Evolutionary conservation across 2,888 invertebrate genomes (phyloP), one percentile per base, ranked within the genome.

Genomic region (Tanypteryx hageni): DNA sequence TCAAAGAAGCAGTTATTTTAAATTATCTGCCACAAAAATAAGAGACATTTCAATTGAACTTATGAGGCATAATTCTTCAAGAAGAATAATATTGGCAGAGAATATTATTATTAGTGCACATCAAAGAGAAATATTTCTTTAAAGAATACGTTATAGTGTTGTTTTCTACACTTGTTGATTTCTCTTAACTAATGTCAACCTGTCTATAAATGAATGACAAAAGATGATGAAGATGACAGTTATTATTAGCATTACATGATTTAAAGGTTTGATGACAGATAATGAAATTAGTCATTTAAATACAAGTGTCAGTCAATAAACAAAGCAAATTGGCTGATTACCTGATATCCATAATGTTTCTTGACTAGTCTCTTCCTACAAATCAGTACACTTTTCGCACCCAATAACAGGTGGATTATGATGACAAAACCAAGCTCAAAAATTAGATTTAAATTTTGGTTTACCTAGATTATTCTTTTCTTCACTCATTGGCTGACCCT

Each of bases 321-420:
- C 81, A 27, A 44, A 31, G 76, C 18, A 92, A 82, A 92, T 44
- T 89, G 64, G 64, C 89, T 64, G 31, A 68, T 89, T 89, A 89
- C 89, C 89, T 89, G 64, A 68, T 44, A 44, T 68, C 89, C 64
- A 68, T 76, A 76, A 27, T 89, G 89, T 68, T 86, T 68, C 89
- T 89, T 89, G 64, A 44, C 22, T 10, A 64, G 89, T 89, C 44
- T 89, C 64, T 89, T 89, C 64, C 64, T 56, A 89, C 56, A 27
- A 13, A 89, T 89, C 44, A 64, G 64, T 68, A 44, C 56, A 64
- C n/a, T n/a, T 44, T 64, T 64, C 89, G 31, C 68, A 59, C 31
- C 27, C n/a, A 64, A 61, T 89, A n/a, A 64, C 44, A 8, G 18
- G 68, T 56, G 44, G 86, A 27, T 59, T 31, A 7, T n/a, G 61